These are phyloP conservation scores for Regulus satrapa DNA, from an alignment of 2,113 vertebrate genomes.

Conservation along the genomic window DNA sequence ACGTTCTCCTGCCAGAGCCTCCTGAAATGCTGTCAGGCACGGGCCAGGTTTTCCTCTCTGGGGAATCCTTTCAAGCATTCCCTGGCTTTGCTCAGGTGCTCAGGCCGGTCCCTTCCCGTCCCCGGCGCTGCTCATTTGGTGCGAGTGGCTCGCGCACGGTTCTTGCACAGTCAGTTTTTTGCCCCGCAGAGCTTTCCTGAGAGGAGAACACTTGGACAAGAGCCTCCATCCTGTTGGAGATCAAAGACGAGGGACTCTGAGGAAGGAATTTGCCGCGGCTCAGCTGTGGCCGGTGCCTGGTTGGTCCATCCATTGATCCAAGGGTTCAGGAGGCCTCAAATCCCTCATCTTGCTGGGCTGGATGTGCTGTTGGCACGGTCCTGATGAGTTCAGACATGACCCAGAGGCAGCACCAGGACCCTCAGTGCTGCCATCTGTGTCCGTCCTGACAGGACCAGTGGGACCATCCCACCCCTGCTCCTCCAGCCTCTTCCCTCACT, in stretches of 20 bases:
- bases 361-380: neutral
- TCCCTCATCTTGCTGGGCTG: neutral
- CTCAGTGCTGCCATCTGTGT: neutral
- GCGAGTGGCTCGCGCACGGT: accelerated
- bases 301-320: accelerated
- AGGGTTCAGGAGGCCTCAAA: neutral
- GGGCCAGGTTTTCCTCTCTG: neutral
- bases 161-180: accelerated
- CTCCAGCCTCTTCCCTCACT: neutral
- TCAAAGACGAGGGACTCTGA: neutral
- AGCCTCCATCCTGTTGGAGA: neutral
- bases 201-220: neutral
- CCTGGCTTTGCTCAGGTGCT: neutral
- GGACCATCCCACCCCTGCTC: neutral
- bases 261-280: neutral
- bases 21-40: neutral
- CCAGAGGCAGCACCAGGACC: neutral
- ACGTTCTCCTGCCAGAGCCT: neutral
- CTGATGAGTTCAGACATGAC: neutral
- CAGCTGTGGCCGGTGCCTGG: accelerated
- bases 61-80: neutral
- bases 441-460: accelerated
- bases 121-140: accelerated
- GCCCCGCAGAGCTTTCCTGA: neutral
- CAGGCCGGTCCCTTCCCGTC: neutral